Evolutionary conservation across 2,797 vertebrate species (phyloP), one percentile per base, ranked within the genome.

Genomic region (Chiroxiphia lanceolata): DNA sequence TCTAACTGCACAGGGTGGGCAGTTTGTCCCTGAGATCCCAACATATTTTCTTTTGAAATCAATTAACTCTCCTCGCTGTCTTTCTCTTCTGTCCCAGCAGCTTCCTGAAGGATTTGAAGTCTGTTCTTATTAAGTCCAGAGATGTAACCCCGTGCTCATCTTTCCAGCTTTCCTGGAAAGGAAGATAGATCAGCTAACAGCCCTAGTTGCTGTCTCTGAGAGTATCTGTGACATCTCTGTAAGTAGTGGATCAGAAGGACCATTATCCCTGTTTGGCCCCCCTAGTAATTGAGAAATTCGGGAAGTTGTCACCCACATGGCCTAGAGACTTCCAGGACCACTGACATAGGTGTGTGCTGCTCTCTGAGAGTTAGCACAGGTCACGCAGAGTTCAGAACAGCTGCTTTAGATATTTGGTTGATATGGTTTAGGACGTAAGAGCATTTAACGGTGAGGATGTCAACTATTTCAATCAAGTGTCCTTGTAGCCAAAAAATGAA

Each of bases 261-360:
- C 23, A 11, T 29, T 19, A 57, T 34, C 20, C 15, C 19, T 47
- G 1, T 70, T 77, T 77, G 29, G 2, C 7, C 3, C 3, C 23
- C 51, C 6, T n/a, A 25, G 19, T 45, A 69, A 50, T 15, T 29
- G 34, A n/a, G 29, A 72, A 47, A 5, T 25, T 27, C 38, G 29
- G 31, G 44, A 63, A 86, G 11, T 7, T 70, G 21, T 59, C 17
- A 27, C 23, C 9, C 56, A 27, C 33, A 9, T 0, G 0, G 3
- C 38, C 15, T 48, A 45, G 31, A 76, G 38, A 64, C 23, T 63
- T 89, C 19, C 44, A 4, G 4, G n/a, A 45, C 47, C 0, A 0
- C 26, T 61, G 48, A 42, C 20, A 36, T 12, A 54, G 38, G 13
- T 4, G 10, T 19, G 6, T 7, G 3, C 10, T 22, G 13, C 10